Evolutionary conservation across 1,140 invertebrate species (phyloP).

Genomic region (Fopius arisanus): DNA sequence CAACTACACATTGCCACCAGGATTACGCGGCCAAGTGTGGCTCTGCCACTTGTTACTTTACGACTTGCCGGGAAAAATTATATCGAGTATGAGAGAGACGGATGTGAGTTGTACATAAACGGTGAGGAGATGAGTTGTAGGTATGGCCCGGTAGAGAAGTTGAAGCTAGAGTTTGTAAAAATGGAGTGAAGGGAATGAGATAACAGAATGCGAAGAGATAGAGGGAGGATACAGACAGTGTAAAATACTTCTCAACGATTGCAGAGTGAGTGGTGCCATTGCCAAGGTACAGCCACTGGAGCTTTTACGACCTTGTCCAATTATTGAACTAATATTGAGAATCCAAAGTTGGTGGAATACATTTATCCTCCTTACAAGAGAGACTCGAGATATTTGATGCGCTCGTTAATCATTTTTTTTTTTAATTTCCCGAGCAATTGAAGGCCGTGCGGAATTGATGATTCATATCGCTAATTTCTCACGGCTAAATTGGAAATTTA

Average conservation of each 20-base stretch:
- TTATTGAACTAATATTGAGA: conserved; percentile 48
- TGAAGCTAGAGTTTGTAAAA: background rate
- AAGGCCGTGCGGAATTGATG: too few species aligned
- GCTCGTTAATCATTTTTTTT: background rate
- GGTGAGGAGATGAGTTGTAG: background rate
- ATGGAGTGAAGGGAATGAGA: background rate
- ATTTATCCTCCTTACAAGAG: background rate
- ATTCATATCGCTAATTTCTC: too few species aligned
- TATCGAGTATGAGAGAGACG: background rate
- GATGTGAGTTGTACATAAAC: background rate
- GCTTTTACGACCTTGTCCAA: conserved; percentile 50
- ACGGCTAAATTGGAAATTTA: too few species aligned
- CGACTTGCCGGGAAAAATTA: background rate
- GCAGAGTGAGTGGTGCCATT: conserved; percentile 23
- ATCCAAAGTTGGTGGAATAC: conserved; percentile 9
- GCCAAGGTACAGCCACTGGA: conserved; percentile 32
- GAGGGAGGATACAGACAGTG: conserved; percentile 9
- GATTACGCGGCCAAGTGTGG: background rate
- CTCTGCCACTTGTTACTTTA: conserved; percentile 3
- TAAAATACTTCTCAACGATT: conserved; percentile 32
- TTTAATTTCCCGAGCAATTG: too few species aligned
- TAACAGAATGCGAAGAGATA: conserved; percentile 15
- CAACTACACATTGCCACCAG: background rate
- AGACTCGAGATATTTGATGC: background rate
- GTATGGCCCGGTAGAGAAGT: background rate